These are phyloP conservation scores for Lynx canadensis DNA, from an alignment of 2,113 vertebrate genomes.

Conservation along the genomic window DNA sequence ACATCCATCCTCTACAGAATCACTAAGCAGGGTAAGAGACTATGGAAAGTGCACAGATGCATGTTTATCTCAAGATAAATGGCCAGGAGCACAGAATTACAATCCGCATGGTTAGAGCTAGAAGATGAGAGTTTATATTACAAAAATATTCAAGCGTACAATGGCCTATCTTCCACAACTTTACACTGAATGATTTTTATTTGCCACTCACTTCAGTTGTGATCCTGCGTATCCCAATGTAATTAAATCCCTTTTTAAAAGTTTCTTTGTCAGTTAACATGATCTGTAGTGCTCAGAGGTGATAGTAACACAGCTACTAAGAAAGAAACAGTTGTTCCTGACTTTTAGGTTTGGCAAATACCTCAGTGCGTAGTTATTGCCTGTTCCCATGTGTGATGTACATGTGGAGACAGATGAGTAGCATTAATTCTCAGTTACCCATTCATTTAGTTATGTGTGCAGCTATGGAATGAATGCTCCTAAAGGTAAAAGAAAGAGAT, in stretches of 20 bases:
- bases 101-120: background rate
- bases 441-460: background rate
- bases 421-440: background rate
- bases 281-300: background rate
- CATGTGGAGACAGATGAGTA: background rate
- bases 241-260: background rate
- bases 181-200: background rate
- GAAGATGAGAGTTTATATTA: background rate
- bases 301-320: background rate
- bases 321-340: background rate
- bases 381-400: accelerated
- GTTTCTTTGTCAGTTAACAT: background rate
- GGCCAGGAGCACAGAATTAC: background rate
- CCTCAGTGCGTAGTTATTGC: background rate
- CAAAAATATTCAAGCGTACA: background rate
- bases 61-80: background rate
- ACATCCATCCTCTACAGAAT: background rate
- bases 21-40: background rate
- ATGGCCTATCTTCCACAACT: background rate
- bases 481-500: background rate
- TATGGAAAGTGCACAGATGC: background rate
- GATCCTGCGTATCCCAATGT: background rate
- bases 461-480: background rate
- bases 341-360: background rate
- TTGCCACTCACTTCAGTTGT: background rate